Percentiles rank a stretch among this genome's conserved stretches.
These are phyloP conservation scores for Flexamia atlantica DNA, from an alignment of 2,888 invertebrate species.

Conservation along the genomic window DNA sequence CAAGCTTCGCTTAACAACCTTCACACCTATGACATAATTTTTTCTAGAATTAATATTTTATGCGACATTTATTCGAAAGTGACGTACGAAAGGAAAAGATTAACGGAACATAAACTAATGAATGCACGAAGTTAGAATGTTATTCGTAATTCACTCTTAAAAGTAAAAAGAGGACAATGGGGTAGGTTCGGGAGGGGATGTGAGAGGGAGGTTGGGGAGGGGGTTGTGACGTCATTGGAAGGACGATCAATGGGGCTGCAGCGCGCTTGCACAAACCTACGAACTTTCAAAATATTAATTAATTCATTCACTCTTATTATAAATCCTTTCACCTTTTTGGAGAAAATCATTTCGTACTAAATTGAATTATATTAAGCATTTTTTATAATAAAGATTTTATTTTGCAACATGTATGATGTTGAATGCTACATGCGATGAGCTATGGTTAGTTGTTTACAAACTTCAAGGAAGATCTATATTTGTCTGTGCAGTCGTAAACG, in stretches of 20 bases:
- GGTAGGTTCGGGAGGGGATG: conserved; percentile 41
- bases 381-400: too few species aligned
- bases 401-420: too few species aligned
- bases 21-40: too few species aligned
- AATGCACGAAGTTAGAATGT: conserved; percentile 20
- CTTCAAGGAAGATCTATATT: too few species aligned
- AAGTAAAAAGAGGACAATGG: conserved; percentile 40
- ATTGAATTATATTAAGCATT: too few species aligned
- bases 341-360: too few species aligned
- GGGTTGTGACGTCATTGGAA: neutral
- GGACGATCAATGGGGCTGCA: conserved; percentile 54
- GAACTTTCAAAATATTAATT: conserved; percentile 52
- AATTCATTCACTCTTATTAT: neutral
- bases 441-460: too few species aligned
- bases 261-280: conserved; percentile 42
- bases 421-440: too few species aligned
- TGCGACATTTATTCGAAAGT: neutral
- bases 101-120: neutral
- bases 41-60: too few species aligned
- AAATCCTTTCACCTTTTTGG: neutral
- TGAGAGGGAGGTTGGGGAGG: neutral
- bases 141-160: conserved; percentile 31
- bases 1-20: too few species aligned
- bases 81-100: neutral
- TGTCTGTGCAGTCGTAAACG: too few species aligned